A percentile compares a stretch with the other conserved stretches of the same genome.
Evolutionary conservation across 2,888 invertebrate genomes (phyloP).

Genomic region (Acanthosoma haemorrhoidale): DNA sequence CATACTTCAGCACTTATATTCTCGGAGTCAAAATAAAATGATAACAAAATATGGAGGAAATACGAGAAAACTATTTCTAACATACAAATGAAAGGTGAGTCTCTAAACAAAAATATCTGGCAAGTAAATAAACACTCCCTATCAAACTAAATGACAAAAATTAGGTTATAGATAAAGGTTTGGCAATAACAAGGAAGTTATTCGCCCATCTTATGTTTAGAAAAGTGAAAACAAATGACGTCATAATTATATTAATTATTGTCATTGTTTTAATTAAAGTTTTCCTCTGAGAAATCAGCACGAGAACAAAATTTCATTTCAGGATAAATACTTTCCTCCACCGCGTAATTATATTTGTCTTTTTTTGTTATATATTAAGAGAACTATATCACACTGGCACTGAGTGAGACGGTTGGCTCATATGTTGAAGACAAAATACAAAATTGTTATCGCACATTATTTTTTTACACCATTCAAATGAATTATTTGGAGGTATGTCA

Average conservation of each 20-base stretch:
- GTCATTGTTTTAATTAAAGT: not conserved
- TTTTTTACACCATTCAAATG: not conserved
- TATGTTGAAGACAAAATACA: not conserved
- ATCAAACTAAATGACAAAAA: slow-evolving; percentile 18
- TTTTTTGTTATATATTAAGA: not conserved
- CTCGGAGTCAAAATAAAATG: not conserved
- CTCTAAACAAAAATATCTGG: no score
- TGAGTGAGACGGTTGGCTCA: slow-evolving; percentile 52
- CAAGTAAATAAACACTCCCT: not conserved
- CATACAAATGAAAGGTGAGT: not conserved
- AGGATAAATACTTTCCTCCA: not conserved
- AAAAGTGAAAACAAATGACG: slow-evolving; percentile 39
- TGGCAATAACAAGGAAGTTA: slow-evolving; percentile 38
- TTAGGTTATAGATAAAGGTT: slow-evolving; percentile 21
- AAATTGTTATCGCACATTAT: no score
- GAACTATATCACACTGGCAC: slow-evolving; percentile 44
- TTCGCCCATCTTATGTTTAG: slow-evolving; percentile 36
- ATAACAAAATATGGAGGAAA: not conserved
- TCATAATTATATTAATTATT: slow-evolving; percentile 32
- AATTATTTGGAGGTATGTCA: not conserved
- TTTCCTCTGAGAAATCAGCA: not conserved
- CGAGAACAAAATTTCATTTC: not conserved
- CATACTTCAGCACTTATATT: slow-evolving; percentile 13
- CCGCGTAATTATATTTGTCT: not conserved
- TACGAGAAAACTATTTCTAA: not conserved